Evolutionary conservation across 2,113 vertebrate species (phyloP).

Genomic region (Tretioscincus oriximinensis): DNA sequence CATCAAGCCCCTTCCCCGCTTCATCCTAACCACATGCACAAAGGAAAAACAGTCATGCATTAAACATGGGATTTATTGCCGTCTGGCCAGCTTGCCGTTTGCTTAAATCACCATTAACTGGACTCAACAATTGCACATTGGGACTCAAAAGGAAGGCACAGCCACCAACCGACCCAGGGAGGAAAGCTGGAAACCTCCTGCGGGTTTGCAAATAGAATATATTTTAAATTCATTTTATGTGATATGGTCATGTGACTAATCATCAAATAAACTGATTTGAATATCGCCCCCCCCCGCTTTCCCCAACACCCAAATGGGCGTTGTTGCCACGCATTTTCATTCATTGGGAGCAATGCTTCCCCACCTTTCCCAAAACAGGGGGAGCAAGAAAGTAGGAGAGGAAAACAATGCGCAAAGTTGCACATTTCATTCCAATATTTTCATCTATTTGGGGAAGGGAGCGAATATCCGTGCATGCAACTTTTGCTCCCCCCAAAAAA

Average conservation of each 20-base stretch:
- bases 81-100: slow-evolving; percentile 79
- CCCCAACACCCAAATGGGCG: not conserved
- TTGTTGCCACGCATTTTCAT: not conserved
- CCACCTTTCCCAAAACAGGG: not conserved
- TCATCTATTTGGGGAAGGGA: not conserved
- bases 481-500: not conserved
- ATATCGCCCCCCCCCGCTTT: no score
- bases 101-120: slow-evolving; percentile 74
- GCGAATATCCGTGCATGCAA: not conserved
- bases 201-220: slow-evolving; percentile 34
- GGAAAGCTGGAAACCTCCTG: slow-evolving; percentile 33
- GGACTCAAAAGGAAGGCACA: slow-evolving; percentile 50
- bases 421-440: not conserved
- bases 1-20: slow-evolving; percentile 74
- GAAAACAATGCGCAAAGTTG: no score
- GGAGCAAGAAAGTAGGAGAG: not conserved
- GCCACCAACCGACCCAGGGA: not conserved
- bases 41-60: slow-evolving; percentile 92
- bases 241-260: no score
- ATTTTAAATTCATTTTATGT: no score
- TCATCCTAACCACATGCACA: slow-evolving; percentile 81
- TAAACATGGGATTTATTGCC: slow-evolving; percentile 91
- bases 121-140: slow-evolving; percentile 68
- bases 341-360: not conserved
- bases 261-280: no score